These are phyloP conservation scores for Pteria penguin DNA, from an alignment of 2,888 invertebrate species.

Conservation along the genomic window DNA sequence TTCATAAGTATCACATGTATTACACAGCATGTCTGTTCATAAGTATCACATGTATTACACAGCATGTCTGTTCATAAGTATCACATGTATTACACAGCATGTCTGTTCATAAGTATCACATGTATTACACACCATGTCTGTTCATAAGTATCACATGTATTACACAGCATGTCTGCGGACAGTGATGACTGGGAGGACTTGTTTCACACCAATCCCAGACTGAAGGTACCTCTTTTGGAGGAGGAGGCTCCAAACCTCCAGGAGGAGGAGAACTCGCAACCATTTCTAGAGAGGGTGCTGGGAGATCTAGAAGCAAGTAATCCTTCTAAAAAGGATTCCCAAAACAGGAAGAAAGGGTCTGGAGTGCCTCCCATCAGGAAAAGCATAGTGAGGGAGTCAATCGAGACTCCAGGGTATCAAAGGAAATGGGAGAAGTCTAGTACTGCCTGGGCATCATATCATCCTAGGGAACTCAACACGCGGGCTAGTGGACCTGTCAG, in stretches of 20 bases:
- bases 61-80: too few species aligned
- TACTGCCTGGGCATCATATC: slow-evolving; percentile 70
- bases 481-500: slow-evolving; percentile 38
- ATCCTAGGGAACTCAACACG: slow-evolving; percentile 69
- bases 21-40: too few species aligned
- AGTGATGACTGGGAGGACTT: slow-evolving; percentile 52
- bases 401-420: slow-evolving; percentile 56
- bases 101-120: too few species aligned
- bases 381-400: slow-evolving; percentile 52
- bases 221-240: slow-evolving; percentile 6
- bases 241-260: slow-evolving; percentile 19
- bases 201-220: slow-evolving; percentile 29
- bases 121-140: too few species aligned
- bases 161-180: slow-evolving; percentile 30
- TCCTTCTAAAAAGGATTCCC: slow-evolving; percentile 12
- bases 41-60: too few species aligned
- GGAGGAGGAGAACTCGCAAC: slow-evolving; percentile 34
- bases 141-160: too few species aligned
- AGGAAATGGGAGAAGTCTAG: slow-evolving; percentile 72
- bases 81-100: too few species aligned
- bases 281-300: slow-evolving; percentile 49
- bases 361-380: slow-evolving; percentile 27
- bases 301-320: slow-evolving; percentile 36
- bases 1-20: too few species aligned
- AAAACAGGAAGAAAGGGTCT: slow-evolving; percentile 20